Conservation (phyloP, 64 coral and sea anemone genomes). For the Actinia equina region DNA sequence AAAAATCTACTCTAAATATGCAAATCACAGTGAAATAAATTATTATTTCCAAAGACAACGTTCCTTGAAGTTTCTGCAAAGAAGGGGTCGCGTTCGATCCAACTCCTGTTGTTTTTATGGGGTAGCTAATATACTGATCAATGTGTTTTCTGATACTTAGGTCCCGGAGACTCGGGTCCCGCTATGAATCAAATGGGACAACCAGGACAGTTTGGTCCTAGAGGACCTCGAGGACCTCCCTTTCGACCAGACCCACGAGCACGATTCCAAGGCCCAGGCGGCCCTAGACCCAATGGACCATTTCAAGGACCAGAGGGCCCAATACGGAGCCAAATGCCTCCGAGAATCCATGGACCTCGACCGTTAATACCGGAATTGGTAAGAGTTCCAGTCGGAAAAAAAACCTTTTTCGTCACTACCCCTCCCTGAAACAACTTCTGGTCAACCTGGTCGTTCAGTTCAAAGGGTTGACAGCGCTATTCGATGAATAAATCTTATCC, state of each 20-base stretch:
- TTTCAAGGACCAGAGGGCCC: constrained; percentile 67
- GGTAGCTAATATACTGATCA: neutral
- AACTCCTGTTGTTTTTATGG: neutral
- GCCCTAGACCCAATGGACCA: constrained; percentile 37
- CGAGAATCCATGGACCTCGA: constrained; percentile 73
- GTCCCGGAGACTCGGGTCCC: constrained; percentile 38
- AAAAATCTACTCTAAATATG: too few relatives aligned
- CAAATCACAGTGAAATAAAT: too few relatives aligned
- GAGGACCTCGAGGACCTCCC: constrained; percentile 49
- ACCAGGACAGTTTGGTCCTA: constrained; percentile 57
- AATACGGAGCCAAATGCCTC: constrained; percentile 62
- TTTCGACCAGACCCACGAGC: constrained; percentile 60
- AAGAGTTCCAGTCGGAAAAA: neutral
- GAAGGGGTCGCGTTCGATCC: neutral
- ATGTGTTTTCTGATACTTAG: constrained; percentile 22
- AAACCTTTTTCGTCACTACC: too few relatives aligned
- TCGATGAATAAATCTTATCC: too few relatives aligned
- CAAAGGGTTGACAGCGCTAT: too few relatives aligned
- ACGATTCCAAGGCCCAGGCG: constrained; percentile 82
- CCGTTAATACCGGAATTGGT: constrained; percentile 89
- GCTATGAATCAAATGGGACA: constrained; percentile 44
- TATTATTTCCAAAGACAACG: too few relatives aligned
- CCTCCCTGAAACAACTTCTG: too few relatives aligned
- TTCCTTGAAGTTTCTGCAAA: too few relatives aligned
- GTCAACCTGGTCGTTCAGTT: too few relatives aligned